Percentiles rank a stretch among this genome's conserved stretches.
Evolutionary conservation across 2,888 invertebrate species (phyloP).

Genomic region (Lymantria dispar): DNA sequence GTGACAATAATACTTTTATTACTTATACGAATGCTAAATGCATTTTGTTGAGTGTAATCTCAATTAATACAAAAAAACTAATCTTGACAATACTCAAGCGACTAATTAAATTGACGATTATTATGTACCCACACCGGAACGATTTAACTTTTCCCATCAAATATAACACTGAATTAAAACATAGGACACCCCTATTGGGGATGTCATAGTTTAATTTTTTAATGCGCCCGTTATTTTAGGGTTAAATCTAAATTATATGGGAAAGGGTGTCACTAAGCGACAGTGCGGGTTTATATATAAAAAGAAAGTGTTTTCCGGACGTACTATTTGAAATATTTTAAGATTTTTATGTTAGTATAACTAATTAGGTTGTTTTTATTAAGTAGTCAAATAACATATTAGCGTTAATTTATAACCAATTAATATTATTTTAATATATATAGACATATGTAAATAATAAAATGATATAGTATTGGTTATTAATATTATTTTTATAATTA

Average conservation of each 20-base stretch:
- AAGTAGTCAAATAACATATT: too few relatives aligned
- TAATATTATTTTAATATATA: too few relatives aligned
- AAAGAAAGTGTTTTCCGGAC: constrained; percentile 26
- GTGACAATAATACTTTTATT: background rate
- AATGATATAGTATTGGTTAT: too few relatives aligned
- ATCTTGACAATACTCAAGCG: constrained; percentile 35
- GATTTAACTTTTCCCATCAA: constrained; percentile 69
- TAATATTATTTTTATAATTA: too few relatives aligned
- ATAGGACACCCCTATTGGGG: constrained; percentile 66
- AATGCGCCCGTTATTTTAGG: constrained; percentile 45
- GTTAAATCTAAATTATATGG: constrained; percentile 39
- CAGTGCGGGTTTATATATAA: constrained; percentile 39
- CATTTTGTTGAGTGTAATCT: constrained; percentile 7
- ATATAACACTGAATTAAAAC: constrained; percentile 61
- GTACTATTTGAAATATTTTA: background rate
- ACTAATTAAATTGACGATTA: constrained; percentile 44
- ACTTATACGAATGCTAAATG: background rate
- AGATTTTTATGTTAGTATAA: too few relatives aligned
- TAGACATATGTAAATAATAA: too few relatives aligned
- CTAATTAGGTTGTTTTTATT: too few relatives aligned
- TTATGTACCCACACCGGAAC: constrained; percentile 36
- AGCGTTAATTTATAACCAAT: too few relatives aligned
- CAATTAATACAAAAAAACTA: constrained; percentile 10
- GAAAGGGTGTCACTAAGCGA: constrained; percentile 39
- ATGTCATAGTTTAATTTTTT: constrained; percentile 51